Percentiles rank a stretch among this genome's conserved stretches.
Evolutionary conservation across 2,888 invertebrate species (phyloP).

Genomic region (Nomada goodeniana): DNA sequence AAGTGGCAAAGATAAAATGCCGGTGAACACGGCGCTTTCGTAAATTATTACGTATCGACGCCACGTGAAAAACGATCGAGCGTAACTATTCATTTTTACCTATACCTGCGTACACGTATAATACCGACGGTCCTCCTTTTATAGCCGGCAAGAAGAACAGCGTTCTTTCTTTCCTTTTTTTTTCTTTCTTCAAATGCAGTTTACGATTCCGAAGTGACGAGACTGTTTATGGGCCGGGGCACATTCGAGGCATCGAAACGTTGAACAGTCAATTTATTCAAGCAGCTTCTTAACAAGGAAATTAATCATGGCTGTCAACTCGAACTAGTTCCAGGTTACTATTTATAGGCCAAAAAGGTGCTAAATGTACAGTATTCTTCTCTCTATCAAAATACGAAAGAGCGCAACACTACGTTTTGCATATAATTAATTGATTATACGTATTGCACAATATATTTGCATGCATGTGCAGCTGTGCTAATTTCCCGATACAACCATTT

Average conservation of each 20-base stretch:
- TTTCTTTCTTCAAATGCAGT: no score
- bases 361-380: background rate
- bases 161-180: no score
- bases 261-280: constrained; percentile 42
- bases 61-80: background rate
- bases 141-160: no score
- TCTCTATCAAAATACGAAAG: no score
- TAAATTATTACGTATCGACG: constrained; percentile 2
- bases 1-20: constrained; percentile 22
- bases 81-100: background rate
- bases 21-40: constrained; percentile 1
- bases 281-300: constrained; percentile 25
- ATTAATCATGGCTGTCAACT: constrained; percentile 44
- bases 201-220: constrained; percentile 9
- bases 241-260: constrained; percentile 2
- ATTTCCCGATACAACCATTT: no score
- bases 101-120: background rate
- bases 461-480: no score
- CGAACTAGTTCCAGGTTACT: constrained; percentile 22
- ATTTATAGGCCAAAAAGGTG: background rate
- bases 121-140: no score
- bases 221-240: constrained; percentile 11
- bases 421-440: no score
- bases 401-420: no score
- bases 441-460: no score